Percentiles rank a stretch among this genome's conserved stretches.
These are phyloP conservation scores for Drosophila paracracens DNA, from an alignment of 2,888 invertebrate species.

Conservation along the genomic window DNA sequence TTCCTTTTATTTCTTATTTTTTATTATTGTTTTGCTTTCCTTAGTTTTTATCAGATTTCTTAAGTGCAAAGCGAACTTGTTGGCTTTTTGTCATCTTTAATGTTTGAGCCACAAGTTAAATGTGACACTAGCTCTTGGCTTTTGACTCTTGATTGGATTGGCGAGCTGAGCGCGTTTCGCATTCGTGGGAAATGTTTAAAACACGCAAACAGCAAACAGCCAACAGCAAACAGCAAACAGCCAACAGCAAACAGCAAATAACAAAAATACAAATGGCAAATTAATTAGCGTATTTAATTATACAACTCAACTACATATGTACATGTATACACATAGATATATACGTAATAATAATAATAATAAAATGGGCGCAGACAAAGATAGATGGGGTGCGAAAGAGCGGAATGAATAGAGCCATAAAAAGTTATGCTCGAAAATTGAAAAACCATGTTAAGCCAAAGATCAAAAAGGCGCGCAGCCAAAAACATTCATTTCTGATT, in stretches of 20 bases:
- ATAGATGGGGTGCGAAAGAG: conserved; percentile 13
- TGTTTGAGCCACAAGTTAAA: conserved; percentile 77
- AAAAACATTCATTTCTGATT: conserved; percentile 61
- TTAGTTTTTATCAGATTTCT: conserved; percentile 71
- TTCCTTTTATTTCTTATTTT: conserved; percentile 19
- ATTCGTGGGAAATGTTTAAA: conserved; percentile 64
- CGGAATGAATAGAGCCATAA: conserved; percentile 70
- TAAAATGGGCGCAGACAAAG: conserved; percentile 33
- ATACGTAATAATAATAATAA: neutral
- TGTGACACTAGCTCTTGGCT: conserved; percentile 74
- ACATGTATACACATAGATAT: neutral
- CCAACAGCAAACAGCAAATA: conserved; percentile 12
- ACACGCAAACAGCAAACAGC: neutral
- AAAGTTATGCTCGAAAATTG: conserved; percentile 74
- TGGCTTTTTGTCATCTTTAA: conserved; percentile 82
- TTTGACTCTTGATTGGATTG: conserved; percentile 55
- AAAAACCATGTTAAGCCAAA: conserved; percentile 71
- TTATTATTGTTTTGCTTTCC: neutral
- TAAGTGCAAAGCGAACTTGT: conserved; percentile 80
- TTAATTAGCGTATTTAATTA: conserved; percentile 55
- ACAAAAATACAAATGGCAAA: conserved; percentile 45
- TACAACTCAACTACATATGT: conserved; percentile 25
- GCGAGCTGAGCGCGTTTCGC: conserved; percentile 39
- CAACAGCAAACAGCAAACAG: conserved; percentile 10
- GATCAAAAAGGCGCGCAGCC: conserved; percentile 51